Percentiles rank a stretch among this genome's conserved stretches.
Evolutionary conservation across 2,113 vertebrate genomes (phyloP).

Genomic region (Lathamus discolor): DNA sequence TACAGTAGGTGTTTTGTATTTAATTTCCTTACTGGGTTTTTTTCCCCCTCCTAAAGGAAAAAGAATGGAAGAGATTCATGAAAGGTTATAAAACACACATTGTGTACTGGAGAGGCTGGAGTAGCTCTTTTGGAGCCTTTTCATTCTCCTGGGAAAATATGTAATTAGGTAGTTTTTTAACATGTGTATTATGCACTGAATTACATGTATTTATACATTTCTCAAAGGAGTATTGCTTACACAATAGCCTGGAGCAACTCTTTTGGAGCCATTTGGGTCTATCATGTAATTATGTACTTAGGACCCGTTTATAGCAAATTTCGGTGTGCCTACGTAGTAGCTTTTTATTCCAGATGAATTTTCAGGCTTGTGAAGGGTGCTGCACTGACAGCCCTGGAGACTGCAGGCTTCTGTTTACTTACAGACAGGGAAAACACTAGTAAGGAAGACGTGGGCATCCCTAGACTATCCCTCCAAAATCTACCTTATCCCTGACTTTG

Average conservation of each 20-base stretch:
- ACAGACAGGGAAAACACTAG: background rate
- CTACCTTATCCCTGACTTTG: background rate
- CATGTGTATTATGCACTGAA: constrained; percentile 62
- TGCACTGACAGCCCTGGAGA: constrained; percentile 3
- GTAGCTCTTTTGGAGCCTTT: constrained; percentile 74
- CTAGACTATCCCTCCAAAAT: background rate
- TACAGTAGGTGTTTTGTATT: constrained; percentile 78
- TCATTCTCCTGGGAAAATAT: constrained; percentile 73
- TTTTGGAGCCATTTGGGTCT: constrained; percentile 67
- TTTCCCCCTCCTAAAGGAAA: constrained; percentile 42
- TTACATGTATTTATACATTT: constrained; percentile 76
- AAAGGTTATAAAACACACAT: constrained; percentile 76
- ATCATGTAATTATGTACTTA: constrained; percentile 69
- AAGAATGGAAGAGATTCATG: constrained; percentile 64
- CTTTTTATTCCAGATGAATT: constrained; percentile 33
- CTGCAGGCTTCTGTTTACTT: constrained; percentile 15
- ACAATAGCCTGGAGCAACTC: constrained; percentile 74
- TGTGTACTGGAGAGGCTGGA: constrained; percentile 62
- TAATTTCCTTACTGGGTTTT: constrained; percentile 65
- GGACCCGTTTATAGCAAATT: constrained; percentile 68
- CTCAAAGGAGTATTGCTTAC: constrained; percentile 73
- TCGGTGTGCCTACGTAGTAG: constrained; percentile 48
- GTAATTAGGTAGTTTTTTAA: constrained; percentile 71
- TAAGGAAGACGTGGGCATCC: background rate
- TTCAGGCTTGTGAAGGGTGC: constrained; percentile 8